These are phyloP conservation scores for Meiosimyza decipiens DNA, from an alignment of 2,888 invertebrate species.

Conservation along the genomic window DNA sequence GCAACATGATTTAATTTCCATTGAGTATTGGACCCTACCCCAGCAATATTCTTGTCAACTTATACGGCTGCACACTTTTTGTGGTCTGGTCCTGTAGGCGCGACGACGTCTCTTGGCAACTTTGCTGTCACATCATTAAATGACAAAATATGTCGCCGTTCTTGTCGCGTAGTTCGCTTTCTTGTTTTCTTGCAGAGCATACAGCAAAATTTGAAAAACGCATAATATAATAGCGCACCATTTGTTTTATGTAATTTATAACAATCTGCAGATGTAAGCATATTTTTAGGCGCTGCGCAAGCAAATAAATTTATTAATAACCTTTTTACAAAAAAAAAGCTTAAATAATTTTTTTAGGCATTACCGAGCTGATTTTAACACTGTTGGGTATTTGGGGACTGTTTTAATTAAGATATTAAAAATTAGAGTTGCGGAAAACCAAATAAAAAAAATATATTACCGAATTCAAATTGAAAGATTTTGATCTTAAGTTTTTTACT, in stretches of 20 bases:
- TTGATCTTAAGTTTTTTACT: too few species aligned
- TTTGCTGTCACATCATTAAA: not conserved
- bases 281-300: slow-evolving; percentile 5
- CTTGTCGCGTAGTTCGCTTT: not conserved
- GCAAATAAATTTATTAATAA: not conserved
- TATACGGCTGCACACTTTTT: not conserved
- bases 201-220: too few species aligned
- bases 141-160: not conserved
- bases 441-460: too few species aligned
- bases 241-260: too few species aligned
- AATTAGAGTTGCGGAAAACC: too few species aligned
- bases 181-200: not conserved
- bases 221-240: too few species aligned
- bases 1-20: slow-evolving; percentile 21
- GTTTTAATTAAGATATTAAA: too few species aligned
- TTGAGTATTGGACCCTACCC: slow-evolving; percentile 7
- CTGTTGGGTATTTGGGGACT: too few species aligned
- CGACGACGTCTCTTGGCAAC: not conserved
- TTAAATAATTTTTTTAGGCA: too few species aligned
- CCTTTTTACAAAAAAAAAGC: too few species aligned
- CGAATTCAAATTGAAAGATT: too few species aligned
- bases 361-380: too few species aligned
- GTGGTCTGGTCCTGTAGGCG: not conserved
- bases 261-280: not conserved
- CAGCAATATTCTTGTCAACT: not conserved